Evolutionary conservation across 2,888 invertebrate genomes (phyloP).

Genomic region (Idaea straminata): DNA sequence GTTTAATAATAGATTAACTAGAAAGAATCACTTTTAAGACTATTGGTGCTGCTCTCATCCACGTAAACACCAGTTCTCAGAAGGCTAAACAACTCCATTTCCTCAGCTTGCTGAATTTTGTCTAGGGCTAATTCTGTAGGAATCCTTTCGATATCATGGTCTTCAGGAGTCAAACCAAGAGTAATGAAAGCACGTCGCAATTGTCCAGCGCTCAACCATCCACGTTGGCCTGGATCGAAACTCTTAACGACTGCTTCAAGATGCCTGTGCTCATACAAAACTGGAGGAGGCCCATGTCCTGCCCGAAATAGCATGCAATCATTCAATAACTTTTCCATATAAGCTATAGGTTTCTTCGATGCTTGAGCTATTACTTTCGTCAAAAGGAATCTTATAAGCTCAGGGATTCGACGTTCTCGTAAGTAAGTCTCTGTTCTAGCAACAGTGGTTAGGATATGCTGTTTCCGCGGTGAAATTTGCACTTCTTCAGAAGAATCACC

Average conservation of each 20-base stretch:
- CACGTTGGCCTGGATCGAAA: constrained; percentile 67
- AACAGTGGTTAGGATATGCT: constrained; percentile 46
- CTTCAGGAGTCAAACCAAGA: constrained; percentile 49
- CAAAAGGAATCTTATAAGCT: constrained; percentile 59
- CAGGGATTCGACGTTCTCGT: constrained; percentile 61
- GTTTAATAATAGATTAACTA: not conserved
- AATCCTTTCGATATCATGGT: constrained; percentile 41
- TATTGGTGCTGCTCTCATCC: constrained; percentile 14
- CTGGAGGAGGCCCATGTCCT: constrained; percentile 59
- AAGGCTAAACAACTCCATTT: constrained; percentile 49
- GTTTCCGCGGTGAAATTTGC: constrained; percentile 47
- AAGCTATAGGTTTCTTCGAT: constrained; percentile 45
- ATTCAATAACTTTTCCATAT: constrained; percentile 54
- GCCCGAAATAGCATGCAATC: constrained; percentile 68
- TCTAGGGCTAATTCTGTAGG: constrained; percentile 42
- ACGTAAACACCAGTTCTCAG: constrained; percentile 42
- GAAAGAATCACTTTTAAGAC: not conserved
- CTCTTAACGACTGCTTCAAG: constrained; percentile 63
- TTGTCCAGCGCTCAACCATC: constrained; percentile 66
- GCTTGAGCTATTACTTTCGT: constrained; percentile 55
- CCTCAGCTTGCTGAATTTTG: constrained; percentile 47
- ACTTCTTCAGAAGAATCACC: constrained; percentile 36
- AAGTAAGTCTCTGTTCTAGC: constrained; percentile 60
- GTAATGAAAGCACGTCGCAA: constrained; percentile 53
- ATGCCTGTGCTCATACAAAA: constrained; percentile 62